Percentiles rank a stretch among this genome's conserved stretches.
Evolutionary conservation across 2,113 vertebrate genomes (phyloP).

Genomic region (Laticauda colubrina): DNA sequence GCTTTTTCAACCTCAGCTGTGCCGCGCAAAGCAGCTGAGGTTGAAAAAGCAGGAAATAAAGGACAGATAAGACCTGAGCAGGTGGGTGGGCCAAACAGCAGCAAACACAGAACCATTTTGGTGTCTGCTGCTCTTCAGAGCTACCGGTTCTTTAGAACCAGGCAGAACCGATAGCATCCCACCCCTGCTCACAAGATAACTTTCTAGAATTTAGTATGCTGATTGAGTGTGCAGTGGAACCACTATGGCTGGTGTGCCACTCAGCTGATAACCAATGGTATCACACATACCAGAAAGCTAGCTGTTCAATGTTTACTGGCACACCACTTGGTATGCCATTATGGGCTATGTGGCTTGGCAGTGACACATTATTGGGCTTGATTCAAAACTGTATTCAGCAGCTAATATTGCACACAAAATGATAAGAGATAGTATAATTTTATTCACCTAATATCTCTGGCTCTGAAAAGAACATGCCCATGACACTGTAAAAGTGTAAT

Average conservation of each 20-base stretch:
- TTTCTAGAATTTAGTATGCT: background rate
- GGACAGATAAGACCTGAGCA: too few species aligned
- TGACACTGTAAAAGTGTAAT: background rate
- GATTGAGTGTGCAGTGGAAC: background rate
- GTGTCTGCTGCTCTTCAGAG: too few species aligned
- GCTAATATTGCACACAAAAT: background rate
- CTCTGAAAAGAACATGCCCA: background rate
- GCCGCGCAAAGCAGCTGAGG: too few species aligned
- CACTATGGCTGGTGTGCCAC: background rate
- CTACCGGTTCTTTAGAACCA: too few species aligned
- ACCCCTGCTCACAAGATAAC: background rate
- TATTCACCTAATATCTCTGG: background rate
- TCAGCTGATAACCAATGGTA: background rate
- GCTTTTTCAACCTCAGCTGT: too few species aligned
- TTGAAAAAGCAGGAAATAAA: too few species aligned
- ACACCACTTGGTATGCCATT: background rate
- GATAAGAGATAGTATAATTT: background rate
- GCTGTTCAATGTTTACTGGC: background rate
- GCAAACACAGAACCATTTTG: too few species aligned
- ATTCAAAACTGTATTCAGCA: background rate
- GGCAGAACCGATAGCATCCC: too few species aligned
- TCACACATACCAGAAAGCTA: background rate
- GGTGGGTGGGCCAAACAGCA: too few species aligned
- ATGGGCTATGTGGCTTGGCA: background rate
- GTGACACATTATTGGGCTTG: background rate